Base-by-base conservation (phyloP, 2,113 vertebrate species). In the Mastomys natalensis region DNA sequence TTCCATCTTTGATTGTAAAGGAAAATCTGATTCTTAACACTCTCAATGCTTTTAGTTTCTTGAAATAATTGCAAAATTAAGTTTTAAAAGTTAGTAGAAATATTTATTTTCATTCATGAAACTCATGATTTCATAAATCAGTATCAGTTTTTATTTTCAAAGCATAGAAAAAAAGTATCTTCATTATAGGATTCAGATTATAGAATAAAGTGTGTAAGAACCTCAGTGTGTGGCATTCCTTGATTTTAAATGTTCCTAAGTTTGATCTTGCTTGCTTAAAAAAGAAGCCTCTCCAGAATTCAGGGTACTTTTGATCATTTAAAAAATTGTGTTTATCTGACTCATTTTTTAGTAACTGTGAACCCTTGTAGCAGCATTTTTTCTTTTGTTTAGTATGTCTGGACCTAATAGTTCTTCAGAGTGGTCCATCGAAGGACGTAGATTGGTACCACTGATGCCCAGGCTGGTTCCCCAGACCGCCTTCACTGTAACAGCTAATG, bases 351-450 rank as follows among this genome's bases (percentile, higher is more conserved):
- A 95, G 76, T 0, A 0, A 72, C 77, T 66, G 34, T 91, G 86
- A 87, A 86, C 89, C 68, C 72, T 97, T 95, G 98, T 58, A 96
- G 94, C 95, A 97, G 82, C 13, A 0, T 29, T 26, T 97, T 87
- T 60, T 34, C 98, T 98, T 99, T 97, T 92, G 70, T 98, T 74
- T 96, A 99, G 99, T 96, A 99, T 99, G 99, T 99, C 99, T 6
- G 99, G 99, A 93, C 99, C 99, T 3, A 99, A 99, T 98, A 99
- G 99, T 98, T 99, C 99, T 62, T 99, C 99, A 0, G 99, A 99
- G 90, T 99, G 99, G 99, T 99, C 99, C 92, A 99, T 99, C 34
- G 99, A 99, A 98, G 99, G 99, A 21, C 99, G 99, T 3, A 99
- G 99, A 3, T 98, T 99, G 82, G 99, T 99, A 53, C 99, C 99